A percentile compares a stretch with the other conserved stretches of the same genome.
phyloP scores from a whole-genome alignment of 2,888 invertebrate species.

The Lapara coniferarum region DNA sequence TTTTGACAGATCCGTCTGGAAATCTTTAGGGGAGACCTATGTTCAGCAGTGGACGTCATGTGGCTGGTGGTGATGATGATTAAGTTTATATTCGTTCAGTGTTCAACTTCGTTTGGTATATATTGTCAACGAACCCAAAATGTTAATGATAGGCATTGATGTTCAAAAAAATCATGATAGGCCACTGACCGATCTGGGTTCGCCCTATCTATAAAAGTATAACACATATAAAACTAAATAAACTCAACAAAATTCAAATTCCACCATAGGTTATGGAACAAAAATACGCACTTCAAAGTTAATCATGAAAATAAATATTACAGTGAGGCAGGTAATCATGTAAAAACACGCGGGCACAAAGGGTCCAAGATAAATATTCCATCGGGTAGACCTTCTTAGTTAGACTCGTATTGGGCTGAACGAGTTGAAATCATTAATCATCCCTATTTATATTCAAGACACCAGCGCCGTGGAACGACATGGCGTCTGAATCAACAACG shows the following conservation, averaged over 20 bases:
- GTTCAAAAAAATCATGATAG: too few relatives aligned
- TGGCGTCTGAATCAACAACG: slow-evolving; percentile 43
- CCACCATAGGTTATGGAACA: neutral
- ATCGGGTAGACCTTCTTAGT: slow-evolving; percentile 33
- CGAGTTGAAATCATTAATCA: slow-evolving; percentile 47
- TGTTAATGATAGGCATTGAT: too few relatives aligned
- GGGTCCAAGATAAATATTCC: slow-evolving; percentile 24
- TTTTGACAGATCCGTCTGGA: too few relatives aligned
- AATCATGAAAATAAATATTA: slow-evolving; percentile 6
- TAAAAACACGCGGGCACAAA: slow-evolving; percentile 23
- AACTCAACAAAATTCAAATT: neutral
- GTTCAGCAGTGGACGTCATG: too few relatives aligned
- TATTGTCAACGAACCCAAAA: too few relatives aligned
- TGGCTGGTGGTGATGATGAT: too few relatives aligned
- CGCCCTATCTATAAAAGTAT: too few relatives aligned
- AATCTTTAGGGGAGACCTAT: too few relatives aligned
- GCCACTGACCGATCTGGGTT: too few relatives aligned
- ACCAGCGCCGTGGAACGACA: slow-evolving; percentile 40
- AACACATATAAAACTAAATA: neutral
- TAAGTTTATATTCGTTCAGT: too few relatives aligned
- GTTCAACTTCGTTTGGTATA: too few relatives aligned
- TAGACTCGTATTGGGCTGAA: slow-evolving; percentile 43
- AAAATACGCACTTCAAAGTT: neutral
- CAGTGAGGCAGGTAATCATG: neutral
- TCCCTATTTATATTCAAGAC: slow-evolving; percentile 47